These are phyloP conservation scores for Elachura formosa DNA, from an alignment of 2,113 vertebrate species.

Conservation along the genomic window DNA sequence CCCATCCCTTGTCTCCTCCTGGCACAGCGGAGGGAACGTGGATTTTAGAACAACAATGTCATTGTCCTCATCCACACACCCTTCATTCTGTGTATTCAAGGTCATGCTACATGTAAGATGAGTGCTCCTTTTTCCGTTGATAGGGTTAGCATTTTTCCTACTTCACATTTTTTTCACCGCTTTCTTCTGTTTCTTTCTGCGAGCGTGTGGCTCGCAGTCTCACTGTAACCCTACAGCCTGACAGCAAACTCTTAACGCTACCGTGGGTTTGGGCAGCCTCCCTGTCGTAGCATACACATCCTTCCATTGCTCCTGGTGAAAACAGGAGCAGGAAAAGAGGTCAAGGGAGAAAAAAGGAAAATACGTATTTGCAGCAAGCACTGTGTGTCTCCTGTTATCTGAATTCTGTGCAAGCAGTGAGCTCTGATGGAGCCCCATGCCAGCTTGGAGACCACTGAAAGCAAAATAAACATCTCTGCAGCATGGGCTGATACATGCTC, in stretches of 20 bases:
- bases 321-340: conserved; percentile 17
- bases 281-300: background rate
- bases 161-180: background rate
- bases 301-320: conserved; percentile 13
- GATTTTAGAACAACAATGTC: background rate
- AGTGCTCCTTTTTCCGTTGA: background rate
- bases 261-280: background rate
- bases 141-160: background rate
- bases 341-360: conserved; percentile 21
- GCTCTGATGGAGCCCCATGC: background rate
- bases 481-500: background rate
- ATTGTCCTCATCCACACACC: background rate
- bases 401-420: background rate
- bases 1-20: background rate
- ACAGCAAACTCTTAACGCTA: background rate
- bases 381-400: background rate
- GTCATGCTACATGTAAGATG: background rate
- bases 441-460: background rate
- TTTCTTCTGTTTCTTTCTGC: background rate
- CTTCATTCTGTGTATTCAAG: background rate
- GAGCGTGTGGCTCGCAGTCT: background rate
- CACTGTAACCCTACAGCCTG: background rate
- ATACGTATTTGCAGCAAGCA: background rate
- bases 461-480: conserved; percentile 52
- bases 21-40: background rate